A percentile compares a stretch with the other conserved stretches of the same genome.
Conservation (phyloP, 1,140 invertebrate genomes). For the Caligus rogercresseyi region DNA sequence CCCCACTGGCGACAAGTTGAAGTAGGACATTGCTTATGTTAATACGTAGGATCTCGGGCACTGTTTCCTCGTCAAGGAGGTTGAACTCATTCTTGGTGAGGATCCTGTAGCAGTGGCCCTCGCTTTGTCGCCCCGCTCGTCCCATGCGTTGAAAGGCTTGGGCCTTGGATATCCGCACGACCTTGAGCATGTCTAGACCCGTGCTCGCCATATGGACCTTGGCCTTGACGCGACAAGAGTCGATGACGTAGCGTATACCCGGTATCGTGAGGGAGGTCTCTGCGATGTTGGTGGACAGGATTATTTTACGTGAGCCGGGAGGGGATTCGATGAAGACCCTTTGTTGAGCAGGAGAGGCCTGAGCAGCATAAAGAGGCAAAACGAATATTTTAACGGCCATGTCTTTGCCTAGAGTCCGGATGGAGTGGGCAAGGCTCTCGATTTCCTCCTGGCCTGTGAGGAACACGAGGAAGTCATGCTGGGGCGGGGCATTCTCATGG, state of each 20-base stretch:
- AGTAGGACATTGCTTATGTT: slow-evolving; percentile 54
- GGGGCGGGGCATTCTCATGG: slow-evolving; percentile 53
- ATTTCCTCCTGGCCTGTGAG: slow-evolving; percentile 98
- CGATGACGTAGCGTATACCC: slow-evolving; percentile 82
- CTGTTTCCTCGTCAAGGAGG: slow-evolving; percentile 44
- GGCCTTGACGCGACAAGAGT: slow-evolving; percentile 81
- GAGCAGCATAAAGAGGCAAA: slow-evolving; percentile 61
- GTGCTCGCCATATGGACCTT: slow-evolving; percentile 60
- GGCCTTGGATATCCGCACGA: slow-evolving; percentile 61
- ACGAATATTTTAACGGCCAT: slow-evolving; percentile 42
- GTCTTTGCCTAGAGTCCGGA: slow-evolving; percentile 40
- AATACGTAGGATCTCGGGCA: slow-evolving; percentile 71
- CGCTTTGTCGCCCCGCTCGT: slow-evolving; percentile 63
- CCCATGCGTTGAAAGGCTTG: slow-evolving; percentile 81
- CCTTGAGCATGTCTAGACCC: slow-evolving; percentile 63
- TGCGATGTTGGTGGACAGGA: slow-evolving; percentile 93
- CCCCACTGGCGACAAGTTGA: slow-evolving; percentile 63
- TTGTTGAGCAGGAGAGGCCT: slow-evolving; percentile 50
- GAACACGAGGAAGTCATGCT: slow-evolving; percentile 79
- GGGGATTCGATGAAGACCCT: slow-evolving; percentile 53
- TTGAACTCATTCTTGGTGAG: slow-evolving; percentile 55
- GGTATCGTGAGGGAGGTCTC: slow-evolving; percentile 91
- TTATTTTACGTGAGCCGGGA: slow-evolving; percentile 61
- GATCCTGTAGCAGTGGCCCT: slow-evolving; percentile 63
- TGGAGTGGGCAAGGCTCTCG: slow-evolving; percentile 57